Conservation (phyloP, 1,140 invertebrate genomes). For the Sipha flava region DNA sequence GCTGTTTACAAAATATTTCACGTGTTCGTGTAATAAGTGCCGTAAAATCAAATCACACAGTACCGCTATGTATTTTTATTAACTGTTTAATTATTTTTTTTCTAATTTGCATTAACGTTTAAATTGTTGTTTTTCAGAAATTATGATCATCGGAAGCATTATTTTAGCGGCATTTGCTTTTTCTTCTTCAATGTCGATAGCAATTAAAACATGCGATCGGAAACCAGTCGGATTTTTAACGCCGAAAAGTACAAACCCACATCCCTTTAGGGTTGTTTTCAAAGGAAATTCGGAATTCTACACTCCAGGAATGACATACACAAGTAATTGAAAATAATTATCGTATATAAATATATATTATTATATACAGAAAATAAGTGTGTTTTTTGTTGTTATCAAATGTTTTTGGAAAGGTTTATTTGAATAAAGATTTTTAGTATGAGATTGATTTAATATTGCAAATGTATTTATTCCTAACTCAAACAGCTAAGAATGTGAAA, state of each 20-base stretch:
- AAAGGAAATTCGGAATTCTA: slow-evolving; percentile 8
- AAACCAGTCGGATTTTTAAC: not conserved
- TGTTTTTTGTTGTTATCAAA: no score
- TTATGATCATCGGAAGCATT: not conserved
- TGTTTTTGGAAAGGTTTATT: no score
- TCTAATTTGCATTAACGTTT: not conserved
- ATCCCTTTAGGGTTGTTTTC: not conserved
- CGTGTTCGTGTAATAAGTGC: no score
- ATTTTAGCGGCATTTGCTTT: not conserved
- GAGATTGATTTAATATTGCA: no score
- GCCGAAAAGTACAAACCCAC: slow-evolving; percentile 11
- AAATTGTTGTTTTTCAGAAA: not conserved
- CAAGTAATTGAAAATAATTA: slow-evolving; percentile 6
- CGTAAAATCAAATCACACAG: not conserved
- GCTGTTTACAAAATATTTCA: no score
- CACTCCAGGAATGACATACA: slow-evolving; percentile 1
- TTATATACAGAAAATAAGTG: no score
- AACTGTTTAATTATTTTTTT: not conserved
- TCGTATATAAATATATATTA: no score
- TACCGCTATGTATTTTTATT: not conserved
- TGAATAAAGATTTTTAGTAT: no score
- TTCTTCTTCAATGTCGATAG: not conserved
- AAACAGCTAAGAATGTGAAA: no score
- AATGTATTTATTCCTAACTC: no score
- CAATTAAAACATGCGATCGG: not conserved